Evolutionary conservation across 2,113 vertebrate genomes (phyloP), one percentile per base, ranked within the genome.

Genomic region (Channa argus): DNA sequence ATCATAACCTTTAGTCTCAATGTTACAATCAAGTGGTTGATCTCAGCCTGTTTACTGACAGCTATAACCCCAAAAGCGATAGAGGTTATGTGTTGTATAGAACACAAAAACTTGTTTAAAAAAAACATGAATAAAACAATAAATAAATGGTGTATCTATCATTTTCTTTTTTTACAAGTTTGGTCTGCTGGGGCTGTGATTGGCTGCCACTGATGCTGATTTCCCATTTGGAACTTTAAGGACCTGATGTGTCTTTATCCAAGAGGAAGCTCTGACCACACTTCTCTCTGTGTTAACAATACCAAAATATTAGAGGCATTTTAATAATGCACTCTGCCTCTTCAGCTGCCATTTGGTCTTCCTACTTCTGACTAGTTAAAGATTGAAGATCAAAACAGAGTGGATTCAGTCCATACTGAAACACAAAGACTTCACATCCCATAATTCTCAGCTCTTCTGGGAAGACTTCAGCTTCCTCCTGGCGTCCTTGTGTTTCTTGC

Each of bases 401-500:
- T 24, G 1, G 24, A 24, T 24, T 24, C 24, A 38, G 4, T 12
- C 3, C 10, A 47, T 15, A 63, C 13, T 11, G 11, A 38, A 62
- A 49, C 45, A 50, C 8, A 61, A 34, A 67, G 53, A 60, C 44
- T 33, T 15, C n/a, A 38, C 24, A 5, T 88, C 79, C 82, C 53
- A 53, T 13, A 79, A 79, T 70, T 55, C 79, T 93, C 87, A 93
- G 73, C 63, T 91, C 58, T 75, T 93, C 37, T 86, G 47, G 4
- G 89, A 92, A 6, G 74, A 56, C 75, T 88, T 96, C 51, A 95
- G 61, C 86, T 93, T 96, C 78, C 94, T 94, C 79, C 89, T 93
- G 47, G 96, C 97, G 53, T 97, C 95, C 85, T 94, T 96, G 88
- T 99, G 97, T 83, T 96, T 98, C 92, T 96, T 99, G 49, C 92